Percentiles rank a stretch among this genome's conserved stretches.
These are phyloP conservation scores for Apteryx owenii DNA, from an alignment of 2,113 vertebrate genomes.

Conservation along the genomic window DNA sequence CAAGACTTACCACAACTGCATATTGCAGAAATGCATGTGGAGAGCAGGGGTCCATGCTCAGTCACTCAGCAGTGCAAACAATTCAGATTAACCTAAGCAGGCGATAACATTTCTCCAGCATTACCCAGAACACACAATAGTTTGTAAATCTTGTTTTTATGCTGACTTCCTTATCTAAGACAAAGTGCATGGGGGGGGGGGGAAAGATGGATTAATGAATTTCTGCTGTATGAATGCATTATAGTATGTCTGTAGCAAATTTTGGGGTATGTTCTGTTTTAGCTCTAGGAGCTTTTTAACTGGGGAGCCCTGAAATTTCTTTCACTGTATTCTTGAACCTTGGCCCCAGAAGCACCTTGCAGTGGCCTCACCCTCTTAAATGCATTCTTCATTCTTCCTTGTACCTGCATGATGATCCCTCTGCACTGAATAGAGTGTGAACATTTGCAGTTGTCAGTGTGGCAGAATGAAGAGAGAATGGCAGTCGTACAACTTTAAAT, in stretches of 20 bases:
- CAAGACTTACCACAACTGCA: not conserved
- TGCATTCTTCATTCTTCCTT: not conserved
- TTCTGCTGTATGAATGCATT: not conserved
- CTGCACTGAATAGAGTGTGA: not conserved
- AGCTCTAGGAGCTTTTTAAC: not conserved
- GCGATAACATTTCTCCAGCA: not conserved
- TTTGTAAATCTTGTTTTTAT: not conserved
- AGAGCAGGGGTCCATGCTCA: accelerated
- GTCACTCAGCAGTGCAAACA: not conserved
- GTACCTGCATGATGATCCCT: accelerated
- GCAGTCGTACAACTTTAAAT: accelerated
- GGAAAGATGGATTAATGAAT: not conserved
- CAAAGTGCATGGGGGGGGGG: not conserved
- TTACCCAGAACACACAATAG: accelerated
- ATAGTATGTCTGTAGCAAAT: not conserved
- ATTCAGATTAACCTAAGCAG: not conserved
- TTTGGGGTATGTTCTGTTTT: not conserved
- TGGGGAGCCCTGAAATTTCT: not conserved
- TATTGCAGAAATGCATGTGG: not conserved
- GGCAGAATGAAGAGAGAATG: not conserved
- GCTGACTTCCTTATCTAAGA: not conserved
- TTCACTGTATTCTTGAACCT: not conserved
- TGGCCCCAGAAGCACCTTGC: not conserved
- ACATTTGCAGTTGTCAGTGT: not conserved
- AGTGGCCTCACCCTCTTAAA: not conserved